Evolutionary conservation across 2,113 vertebrate genomes (phyloP).

Genomic region (Daubentonia madagascariensis): DNA sequence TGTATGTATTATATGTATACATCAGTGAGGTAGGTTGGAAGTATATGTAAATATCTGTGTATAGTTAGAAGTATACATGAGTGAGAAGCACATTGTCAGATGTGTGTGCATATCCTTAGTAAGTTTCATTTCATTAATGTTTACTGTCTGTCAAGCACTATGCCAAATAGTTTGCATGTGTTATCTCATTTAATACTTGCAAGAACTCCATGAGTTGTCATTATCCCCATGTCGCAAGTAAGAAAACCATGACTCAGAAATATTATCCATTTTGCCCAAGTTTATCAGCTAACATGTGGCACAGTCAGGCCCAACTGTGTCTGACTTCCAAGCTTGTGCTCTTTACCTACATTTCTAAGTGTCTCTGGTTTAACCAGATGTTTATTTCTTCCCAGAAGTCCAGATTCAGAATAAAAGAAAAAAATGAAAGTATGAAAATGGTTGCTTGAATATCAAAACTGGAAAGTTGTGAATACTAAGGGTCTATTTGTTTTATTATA

Average conservation of each 20-base stretch:
- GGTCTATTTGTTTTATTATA: background rate
- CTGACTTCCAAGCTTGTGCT: constrained; percentile 13
- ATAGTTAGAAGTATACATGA: background rate
- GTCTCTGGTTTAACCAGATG: background rate
- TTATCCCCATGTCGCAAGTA: background rate
- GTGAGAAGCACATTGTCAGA: background rate
- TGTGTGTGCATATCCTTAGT: background rate
- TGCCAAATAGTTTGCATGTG: background rate
- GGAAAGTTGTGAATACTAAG: background rate
- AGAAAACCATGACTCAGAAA: background rate
- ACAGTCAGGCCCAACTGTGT: background rate
- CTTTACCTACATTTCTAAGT: background rate
- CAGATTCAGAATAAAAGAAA: background rate
- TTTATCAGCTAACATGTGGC: background rate
- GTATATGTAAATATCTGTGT: background rate
- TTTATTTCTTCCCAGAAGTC: background rate
- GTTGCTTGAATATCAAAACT: background rate
- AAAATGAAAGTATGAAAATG: background rate
- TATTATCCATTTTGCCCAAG: background rate
- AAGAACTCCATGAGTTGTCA: background rate
- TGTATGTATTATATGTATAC: background rate
- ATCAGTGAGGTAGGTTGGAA: background rate
- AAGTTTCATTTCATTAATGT: background rate
- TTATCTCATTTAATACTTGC: background rate
- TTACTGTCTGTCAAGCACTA: background rate